phyloP scores from a whole-genome alignment of 2,888 invertebrate genomes.

The Rutpela maculata region DNA sequence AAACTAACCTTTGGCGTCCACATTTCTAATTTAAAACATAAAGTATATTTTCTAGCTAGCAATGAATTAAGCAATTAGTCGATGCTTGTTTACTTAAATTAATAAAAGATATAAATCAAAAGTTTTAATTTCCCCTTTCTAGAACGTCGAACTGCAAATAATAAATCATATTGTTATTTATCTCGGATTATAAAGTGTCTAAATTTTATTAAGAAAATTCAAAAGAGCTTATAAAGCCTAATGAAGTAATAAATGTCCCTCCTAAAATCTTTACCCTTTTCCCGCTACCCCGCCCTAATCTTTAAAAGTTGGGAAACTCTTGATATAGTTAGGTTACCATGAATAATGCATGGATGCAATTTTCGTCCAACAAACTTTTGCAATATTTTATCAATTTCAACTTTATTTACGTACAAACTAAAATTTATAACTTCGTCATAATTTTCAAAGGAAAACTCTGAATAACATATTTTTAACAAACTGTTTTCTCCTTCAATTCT shows the following conservation, averaged over 20 bases:
- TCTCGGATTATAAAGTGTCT: constrained; percentile 58
- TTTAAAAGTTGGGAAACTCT: constrained; percentile 71
- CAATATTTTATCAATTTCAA: constrained; percentile 76
- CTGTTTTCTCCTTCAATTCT: constrained; percentile 44
- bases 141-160: constrained; percentile 26
- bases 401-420: constrained; percentile 76
- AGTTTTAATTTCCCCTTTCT: constrained; percentile 33
- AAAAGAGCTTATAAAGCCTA: constrained; percentile 60
- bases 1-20: background rate
- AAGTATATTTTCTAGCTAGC: background rate
- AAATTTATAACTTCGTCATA: constrained; percentile 75
- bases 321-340: constrained; percentile 74
- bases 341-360: constrained; percentile 76
- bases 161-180: constrained; percentile 57
- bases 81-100: constrained; percentile 1
- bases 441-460: constrained; percentile 66
- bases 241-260: constrained; percentile 67
- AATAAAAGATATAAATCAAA: constrained; percentile 28
- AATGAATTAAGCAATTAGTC: constrained; percentile 7
- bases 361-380: constrained; percentile 75
- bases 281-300: constrained; percentile 56
- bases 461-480: constrained; percentile 56
- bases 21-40: background rate
- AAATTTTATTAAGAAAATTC: constrained; percentile 60
- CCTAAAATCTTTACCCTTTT: constrained; percentile 43